These are phyloP conservation scores for Oostethus manadensis DNA, from an alignment of 2,113 vertebrate genomes.

Conservation along the genomic window DNA sequence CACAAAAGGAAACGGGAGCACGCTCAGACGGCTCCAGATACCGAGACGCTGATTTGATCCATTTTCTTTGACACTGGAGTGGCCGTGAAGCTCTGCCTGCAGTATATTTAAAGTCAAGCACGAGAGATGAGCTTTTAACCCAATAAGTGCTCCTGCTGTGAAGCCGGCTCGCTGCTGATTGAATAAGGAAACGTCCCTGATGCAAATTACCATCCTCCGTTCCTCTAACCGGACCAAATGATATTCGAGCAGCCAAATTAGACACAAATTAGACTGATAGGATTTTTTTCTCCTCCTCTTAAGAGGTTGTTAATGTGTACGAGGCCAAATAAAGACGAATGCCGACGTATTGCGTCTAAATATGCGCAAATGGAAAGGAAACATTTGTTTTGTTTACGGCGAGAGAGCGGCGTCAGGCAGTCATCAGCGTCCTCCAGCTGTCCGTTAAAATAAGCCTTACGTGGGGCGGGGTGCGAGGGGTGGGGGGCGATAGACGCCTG, in stretches of 20 bases:
- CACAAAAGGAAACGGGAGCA: conserved; percentile 65
- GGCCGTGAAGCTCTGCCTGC: conserved; percentile 62
- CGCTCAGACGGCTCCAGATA: conserved; percentile 46
- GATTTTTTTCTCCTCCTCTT: conserved; percentile 59
- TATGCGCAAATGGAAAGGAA: conserved; percentile 51
- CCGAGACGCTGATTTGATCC: conserved; percentile 58
- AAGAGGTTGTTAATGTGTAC: conserved; percentile 61
- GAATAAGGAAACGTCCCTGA: conserved; percentile 81
- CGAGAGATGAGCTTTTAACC: conserved; percentile 80
- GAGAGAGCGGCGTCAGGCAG: conserved; percentile 23
- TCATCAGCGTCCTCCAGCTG: conserved; percentile 37
- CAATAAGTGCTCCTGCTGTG: conserved; percentile 78
- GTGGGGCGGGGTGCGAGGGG: conserved; percentile 17
- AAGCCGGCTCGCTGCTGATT: conserved; percentile 75
- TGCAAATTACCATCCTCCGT: conserved; percentile 82
- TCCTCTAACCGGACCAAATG: conserved; percentile 81
- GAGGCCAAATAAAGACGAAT: conserved; percentile 54
- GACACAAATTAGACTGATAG: conserved; percentile 75
- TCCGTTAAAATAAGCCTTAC: conserved; percentile 54
- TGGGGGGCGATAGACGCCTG: conserved; percentile 32
- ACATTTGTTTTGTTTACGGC: conserved; percentile 2
- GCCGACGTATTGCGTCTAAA: conserved; percentile 22
- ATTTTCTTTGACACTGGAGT: conserved; percentile 70
- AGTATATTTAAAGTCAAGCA: conserved; percentile 79
- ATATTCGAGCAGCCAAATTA: conserved; percentile 79